Evolutionary conservation across 2,888 invertebrate genomes (phyloP).

Genomic region (Gisinianus flammeolus): DNA sequence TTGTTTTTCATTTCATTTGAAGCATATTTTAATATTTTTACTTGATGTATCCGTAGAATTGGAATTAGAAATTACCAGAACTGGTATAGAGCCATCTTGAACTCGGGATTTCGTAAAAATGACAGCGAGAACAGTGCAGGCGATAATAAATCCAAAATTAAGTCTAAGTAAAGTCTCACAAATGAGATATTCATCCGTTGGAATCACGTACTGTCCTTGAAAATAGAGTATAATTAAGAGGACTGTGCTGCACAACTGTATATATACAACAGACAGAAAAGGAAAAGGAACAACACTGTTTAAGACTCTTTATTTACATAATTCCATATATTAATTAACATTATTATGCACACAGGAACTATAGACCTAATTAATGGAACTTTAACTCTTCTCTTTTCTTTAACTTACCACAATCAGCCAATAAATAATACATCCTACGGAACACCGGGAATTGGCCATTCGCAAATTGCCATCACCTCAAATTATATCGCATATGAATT

Average conservation of each 20-base stretch:
- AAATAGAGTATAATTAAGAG: background rate
- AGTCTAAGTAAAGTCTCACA: background rate
- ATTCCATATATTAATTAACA: too few relatives aligned
- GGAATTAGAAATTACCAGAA: background rate
- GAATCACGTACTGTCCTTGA: slow-evolving; percentile 1
- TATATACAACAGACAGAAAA: too few relatives aligned
- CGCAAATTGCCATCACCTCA: too few relatives aligned
- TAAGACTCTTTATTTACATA: too few relatives aligned
- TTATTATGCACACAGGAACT: too few relatives aligned
- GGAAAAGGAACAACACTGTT: too few relatives aligned
- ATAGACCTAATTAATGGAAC: too few relatives aligned
- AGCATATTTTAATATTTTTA: too few relatives aligned
- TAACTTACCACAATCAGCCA: slow-evolving; percentile 8
- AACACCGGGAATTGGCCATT: slow-evolving; percentile 10
- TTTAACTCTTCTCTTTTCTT: too few relatives aligned
- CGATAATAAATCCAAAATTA: background rate
- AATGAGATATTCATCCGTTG: background rate
- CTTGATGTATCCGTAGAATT: too few relatives aligned
- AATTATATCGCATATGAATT: too few relatives aligned
- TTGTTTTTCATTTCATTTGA: too few relatives aligned
- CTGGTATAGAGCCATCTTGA: background rate
- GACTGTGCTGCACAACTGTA: background rate
- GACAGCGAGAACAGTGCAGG: background rate
- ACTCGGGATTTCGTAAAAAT: background rate
- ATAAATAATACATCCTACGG: slow-evolving; percentile 7